Evolutionary conservation across 2,113 vertebrate species (phyloP), one percentile per base, ranked within the genome.

Genomic region (Podiceps cristatus): DNA sequence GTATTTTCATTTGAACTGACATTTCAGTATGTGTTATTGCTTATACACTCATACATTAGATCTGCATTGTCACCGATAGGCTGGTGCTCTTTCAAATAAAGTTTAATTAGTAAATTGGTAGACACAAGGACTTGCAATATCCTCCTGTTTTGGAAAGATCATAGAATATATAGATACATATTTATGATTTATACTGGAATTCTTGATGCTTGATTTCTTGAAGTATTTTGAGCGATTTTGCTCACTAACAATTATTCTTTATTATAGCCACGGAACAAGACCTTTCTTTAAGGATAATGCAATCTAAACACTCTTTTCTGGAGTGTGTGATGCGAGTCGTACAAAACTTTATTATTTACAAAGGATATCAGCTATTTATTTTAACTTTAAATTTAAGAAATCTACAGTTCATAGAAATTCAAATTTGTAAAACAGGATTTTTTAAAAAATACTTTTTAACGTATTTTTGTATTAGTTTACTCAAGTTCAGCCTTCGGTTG

Each of bases 251-350:
- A 11, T 45, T 40, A 9, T 6, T 80, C n/a, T 93, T 69, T 69
- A 19, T 62, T 1, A 0, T 27, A 24, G 4, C 24, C 5, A 2
- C 23, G 23, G 29, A 66, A 16, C 7, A 44, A 59, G 15, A 40
- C 5, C 29, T 68, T 78, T 92, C 25, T 75, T 88, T 76, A 50
- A 91, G 31, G 42, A 87, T 44, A 28, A 3, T 18, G 37, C 8
- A 67, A 11, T 24, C 27, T 42, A 56, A 96, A 25, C 18, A 10
- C 8, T 13, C 2, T n/a, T 17, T 55, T 47, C 52, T 53, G 18
- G 31, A 63, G 3, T 37, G 74, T 27, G 5, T 45, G 14, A 37
- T 47, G 7, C 3, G 18, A 40, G 10, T 62, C 33, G 33, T 10
- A 24, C 0, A 3, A 59, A 81, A 37, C 13, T 35, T 73, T 37